Evolutionary conservation across 1,140 invertebrate genomes (phyloP).

Genomic region (Tenebrio molitor): DNA sequence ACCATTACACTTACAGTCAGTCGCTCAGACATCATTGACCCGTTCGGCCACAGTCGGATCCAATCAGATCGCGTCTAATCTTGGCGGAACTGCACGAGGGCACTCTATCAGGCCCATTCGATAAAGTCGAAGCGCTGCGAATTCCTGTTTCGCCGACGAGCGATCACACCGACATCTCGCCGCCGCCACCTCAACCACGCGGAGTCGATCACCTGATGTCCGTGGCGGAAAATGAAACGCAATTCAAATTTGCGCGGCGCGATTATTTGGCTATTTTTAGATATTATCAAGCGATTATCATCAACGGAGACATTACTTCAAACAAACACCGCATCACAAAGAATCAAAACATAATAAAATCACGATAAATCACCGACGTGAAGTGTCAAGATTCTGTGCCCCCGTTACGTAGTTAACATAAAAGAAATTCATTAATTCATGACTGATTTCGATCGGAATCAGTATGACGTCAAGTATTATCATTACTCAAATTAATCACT

Average conservation of each 20-base stretch:
- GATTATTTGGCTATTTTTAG: slow-evolving; percentile 1
- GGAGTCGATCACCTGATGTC: slow-evolving; percentile 42
- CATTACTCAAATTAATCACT: too few relatives aligned
- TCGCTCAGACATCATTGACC: slow-evolving; percentile 78
- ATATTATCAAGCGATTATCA: slow-evolving; percentile 12
- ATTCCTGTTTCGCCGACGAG: slow-evolving; percentile 27
- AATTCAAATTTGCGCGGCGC: slow-evolving; percentile 24
- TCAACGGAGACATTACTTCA: background rate
- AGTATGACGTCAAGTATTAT: too few relatives aligned
- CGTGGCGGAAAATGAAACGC: background rate
- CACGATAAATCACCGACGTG: too few relatives aligned
- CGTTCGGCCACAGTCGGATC: slow-evolving; percentile 70
- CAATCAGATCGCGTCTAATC: slow-evolving; percentile 60
- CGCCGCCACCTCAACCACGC: background rate
- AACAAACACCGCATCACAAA: background rate
- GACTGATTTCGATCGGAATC: too few relatives aligned
- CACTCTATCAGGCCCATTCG: slow-evolving; percentile 44
- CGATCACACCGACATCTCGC: background rate
- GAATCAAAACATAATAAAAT: too few relatives aligned
- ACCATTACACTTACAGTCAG: slow-evolving; percentile 77
- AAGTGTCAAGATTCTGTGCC: too few relatives aligned
- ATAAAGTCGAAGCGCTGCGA: slow-evolving; percentile 8
- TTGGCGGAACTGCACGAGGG: slow-evolving; percentile 39
- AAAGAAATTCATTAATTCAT: too few relatives aligned
- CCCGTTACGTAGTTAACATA: too few relatives aligned